Evolutionary conservation across 37 sponge, comb jelly and placozoan species (phyloP).

Genomic region (Aplysina aerophoba): DNA sequence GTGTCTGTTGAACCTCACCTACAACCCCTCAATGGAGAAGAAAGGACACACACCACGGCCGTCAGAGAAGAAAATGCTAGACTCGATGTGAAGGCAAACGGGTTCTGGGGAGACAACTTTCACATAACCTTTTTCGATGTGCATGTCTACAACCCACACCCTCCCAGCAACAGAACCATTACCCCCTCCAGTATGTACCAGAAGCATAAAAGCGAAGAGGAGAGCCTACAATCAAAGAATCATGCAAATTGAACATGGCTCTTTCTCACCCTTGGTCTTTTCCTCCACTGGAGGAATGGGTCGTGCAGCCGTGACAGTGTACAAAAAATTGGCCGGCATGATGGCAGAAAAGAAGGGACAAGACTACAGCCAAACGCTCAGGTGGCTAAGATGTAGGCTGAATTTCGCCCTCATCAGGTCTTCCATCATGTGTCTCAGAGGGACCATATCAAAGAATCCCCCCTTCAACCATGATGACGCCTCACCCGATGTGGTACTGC

Average conservation of each 20-base stretch:
- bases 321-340: constrained; percentile 1
- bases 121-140: constrained; percentile 26
- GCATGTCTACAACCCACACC: constrained; percentile 19
- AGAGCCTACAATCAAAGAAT: constrained; percentile 33
- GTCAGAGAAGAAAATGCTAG: constrained; percentile 17
- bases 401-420: constrained; percentile 35
- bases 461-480: background rate
- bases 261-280: constrained; percentile 24
- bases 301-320: constrained; percentile 1
- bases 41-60: background rate
- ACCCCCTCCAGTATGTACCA: constrained; percentile 28
- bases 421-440: constrained; percentile 33
- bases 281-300: constrained; percentile 24
- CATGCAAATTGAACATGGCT: constrained; percentile 7
- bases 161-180: constrained; percentile 25
- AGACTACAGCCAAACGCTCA: constrained; percentile 32
- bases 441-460: constrained; percentile 8
- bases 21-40: background rate
- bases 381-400: constrained; percentile 13
- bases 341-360: constrained; percentile 26
- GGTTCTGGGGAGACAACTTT: constrained; percentile 28
- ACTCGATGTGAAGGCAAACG: constrained; percentile 23
- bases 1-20: constrained; percentile 6
- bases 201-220: constrained; percentile 27
- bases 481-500: constrained; percentile 10